Evolutionary conservation across 1,140 invertebrate genomes (phyloP).

Genomic region (Caenorhabditis elegans): DNA sequence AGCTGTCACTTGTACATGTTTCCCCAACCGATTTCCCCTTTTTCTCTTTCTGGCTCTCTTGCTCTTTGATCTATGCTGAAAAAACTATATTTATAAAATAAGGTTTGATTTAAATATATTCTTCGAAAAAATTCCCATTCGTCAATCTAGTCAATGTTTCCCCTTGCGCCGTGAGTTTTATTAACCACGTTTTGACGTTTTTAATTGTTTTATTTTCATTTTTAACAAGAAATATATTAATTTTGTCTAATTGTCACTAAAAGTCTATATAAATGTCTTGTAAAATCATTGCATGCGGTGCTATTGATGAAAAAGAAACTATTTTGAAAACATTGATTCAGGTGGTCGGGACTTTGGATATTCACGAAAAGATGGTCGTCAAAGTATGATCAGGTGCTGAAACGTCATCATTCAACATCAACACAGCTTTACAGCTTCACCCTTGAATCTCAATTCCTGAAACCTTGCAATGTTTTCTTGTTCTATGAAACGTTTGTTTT

Average conservation of each 20-base stretch:
- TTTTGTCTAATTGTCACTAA: not conserved
- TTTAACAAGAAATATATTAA: not conserved
- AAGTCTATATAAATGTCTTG: not conserved
- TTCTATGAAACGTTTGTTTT: not conserved
- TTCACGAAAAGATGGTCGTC: constrained; percentile 66
- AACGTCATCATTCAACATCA: not conserved
- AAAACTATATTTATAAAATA: not conserved
- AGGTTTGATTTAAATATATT: not conserved
- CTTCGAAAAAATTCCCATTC: not conserved
- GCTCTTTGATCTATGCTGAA: constrained; percentile 14
- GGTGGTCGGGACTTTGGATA: constrained; percentile 65
- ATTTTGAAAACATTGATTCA: constrained; percentile 45
- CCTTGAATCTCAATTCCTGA: not conserved
- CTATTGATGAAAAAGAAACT: not conserved
- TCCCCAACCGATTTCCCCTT: not conserved
- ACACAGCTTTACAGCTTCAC: not conserved
- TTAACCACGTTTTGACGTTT: not conserved
- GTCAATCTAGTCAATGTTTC: not conserved
- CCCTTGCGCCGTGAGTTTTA: not conserved
- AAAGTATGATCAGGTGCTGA: constrained; percentile 50
- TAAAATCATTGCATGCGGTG: not conserved
- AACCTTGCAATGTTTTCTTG: not conserved
- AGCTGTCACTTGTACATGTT: constrained; percentile 26
- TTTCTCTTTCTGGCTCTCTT: constrained; percentile 5
- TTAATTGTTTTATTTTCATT: not conserved